phyloP scores from a whole-genome alignment of 2,888 invertebrate species.

The Lamproptera curius region DNA sequence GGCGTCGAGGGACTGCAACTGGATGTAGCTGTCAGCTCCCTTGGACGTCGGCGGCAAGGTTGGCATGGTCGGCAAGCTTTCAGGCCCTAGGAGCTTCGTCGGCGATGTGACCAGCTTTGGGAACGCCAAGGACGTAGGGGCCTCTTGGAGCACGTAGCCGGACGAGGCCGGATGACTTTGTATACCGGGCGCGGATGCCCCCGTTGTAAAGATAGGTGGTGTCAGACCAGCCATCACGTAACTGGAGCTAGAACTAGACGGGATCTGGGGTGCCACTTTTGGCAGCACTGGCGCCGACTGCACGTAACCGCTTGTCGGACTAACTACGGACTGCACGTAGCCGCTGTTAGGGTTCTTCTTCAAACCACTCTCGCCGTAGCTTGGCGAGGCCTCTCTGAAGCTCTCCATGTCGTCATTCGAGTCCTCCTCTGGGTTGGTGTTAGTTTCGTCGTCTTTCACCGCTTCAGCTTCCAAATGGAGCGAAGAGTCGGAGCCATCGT shows the following conservation, averaged over 20 bases:
- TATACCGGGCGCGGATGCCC: constrained; percentile 40
- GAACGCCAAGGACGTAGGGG: constrained; percentile 54
- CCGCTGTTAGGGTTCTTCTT: constrained; percentile 56
- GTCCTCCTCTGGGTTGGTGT: constrained; percentile 40
- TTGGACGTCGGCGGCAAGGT: constrained; percentile 61
- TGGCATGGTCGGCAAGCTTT: constrained; percentile 68
- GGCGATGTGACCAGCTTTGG: constrained; percentile 53
- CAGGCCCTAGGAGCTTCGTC: constrained; percentile 54
- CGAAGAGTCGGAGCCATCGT: constrained; percentile 64
- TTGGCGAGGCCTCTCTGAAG: constrained; percentile 50
- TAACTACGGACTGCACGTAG: constrained; percentile 48
- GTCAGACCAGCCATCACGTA: constrained; percentile 67
- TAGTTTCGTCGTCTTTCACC: constrained; percentile 38
- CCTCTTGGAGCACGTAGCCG: constrained; percentile 64
- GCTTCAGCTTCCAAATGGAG: constrained; percentile 56
- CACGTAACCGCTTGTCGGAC: constrained; percentile 46
- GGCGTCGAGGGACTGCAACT: constrained; percentile 62
- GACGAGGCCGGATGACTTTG: constrained; percentile 46
- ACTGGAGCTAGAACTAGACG: constrained; percentile 49
- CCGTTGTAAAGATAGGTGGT: constrained; percentile 60
- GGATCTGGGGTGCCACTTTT: constrained; percentile 33
- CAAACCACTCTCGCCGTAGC: constrained; percentile 51
- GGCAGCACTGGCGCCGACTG: constrained; percentile 45
- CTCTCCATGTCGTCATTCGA: constrained; percentile 49
- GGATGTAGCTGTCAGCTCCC: constrained; percentile 63